Base-by-base conservation (phyloP, 2,113 vertebrate genomes). In the Erythrocebus patas region DNA sequence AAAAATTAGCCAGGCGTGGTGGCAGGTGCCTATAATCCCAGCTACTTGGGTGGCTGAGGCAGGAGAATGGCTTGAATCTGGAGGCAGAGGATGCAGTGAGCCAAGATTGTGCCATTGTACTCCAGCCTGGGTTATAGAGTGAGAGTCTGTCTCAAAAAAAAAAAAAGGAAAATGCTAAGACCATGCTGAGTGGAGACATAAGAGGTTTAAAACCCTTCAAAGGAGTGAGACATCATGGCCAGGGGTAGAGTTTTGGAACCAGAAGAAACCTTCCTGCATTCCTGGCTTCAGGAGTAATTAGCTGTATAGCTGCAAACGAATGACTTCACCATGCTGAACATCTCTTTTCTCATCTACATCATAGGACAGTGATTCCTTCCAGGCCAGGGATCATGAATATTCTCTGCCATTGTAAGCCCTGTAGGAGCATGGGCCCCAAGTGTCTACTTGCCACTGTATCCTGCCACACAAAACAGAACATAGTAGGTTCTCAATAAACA, bases 401-500 rank as follows among this genome's bases (percentile, higher is more conserved):
- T 38, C 11, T 66, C 38, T 72, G 55, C n/a, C 57, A 38, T 9
- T 8, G 18, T 30, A 14, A 88, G 35, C 38, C 68, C 50, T 0
- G 0, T 30, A 18, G 23, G 35, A 59, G 13, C 35, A 10, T 0
- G 27, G 8, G 73, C 43, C 55, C 59, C 17, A 5, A 45, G 8
- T 11, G 20, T 61, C 16, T 32, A 1, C 1, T 35, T 40, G 7
- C 59, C 48, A 0, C 25, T 12, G 2, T 17, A 57, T 8, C 17
- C 59, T 57, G 14, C 3, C 9, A 43, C 32, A 30, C 17, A 14
- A 0, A 55, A 10, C 30, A 72, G 80, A 38, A 16, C n/a, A 12
- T 4, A 18, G n/a, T 0, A 40, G 12, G 14, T 52, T 17, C 48
- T 48, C 91, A 38, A 0, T 6, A 20, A 76, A n/a, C 32, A 52